Percentiles rank a stretch among this genome's conserved stretches.
These are phyloP conservation scores for Nematolebias whitei DNA, from an alignment of 2,113 vertebrate species.

Conservation along the genomic window DNA sequence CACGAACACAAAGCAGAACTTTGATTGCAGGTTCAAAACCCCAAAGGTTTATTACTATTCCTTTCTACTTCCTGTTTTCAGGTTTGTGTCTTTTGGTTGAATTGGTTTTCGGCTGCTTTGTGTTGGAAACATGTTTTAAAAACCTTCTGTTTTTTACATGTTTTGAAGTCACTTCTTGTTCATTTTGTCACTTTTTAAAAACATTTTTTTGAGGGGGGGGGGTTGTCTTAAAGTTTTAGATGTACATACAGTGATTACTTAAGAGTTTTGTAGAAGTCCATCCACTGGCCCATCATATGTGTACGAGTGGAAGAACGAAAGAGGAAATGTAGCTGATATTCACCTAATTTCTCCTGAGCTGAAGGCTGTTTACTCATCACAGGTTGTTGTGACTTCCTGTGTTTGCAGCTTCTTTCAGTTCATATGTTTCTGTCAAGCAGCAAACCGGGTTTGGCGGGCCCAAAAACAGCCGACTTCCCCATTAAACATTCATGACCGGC, in stretches of 20 bases:
- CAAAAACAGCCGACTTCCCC: conserved; percentile 55
- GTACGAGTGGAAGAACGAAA: not conserved
- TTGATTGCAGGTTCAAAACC: conserved; percentile 45
- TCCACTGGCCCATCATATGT: not conserved
- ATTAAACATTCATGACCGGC: conserved; percentile 79
- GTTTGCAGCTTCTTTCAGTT: conserved; percentile 57
- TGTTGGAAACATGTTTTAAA: not conserved
- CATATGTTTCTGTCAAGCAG: conserved; percentile 58
- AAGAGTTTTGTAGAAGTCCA: no score
- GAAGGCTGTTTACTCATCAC: conserved; percentile 48
- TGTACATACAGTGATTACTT: no score
- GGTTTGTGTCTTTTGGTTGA: not conserved
- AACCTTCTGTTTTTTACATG: not conserved
- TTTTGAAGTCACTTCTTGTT: no score
- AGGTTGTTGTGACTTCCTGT: conserved; percentile 32
- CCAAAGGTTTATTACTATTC: no score
- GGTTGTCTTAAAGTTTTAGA: no score
- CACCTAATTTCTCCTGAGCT: conserved; percentile 24
- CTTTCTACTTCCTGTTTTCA: not conserved
- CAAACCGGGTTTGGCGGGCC: conserved; percentile 58
- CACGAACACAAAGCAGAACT: conserved; percentile 43
- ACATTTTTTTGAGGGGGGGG: no score
- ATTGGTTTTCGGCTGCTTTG: not conserved
- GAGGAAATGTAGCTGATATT: not conserved
- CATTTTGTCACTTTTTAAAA: no score